Evolutionary conservation across 1,140 invertebrate species (phyloP), one percentile per base, ranked within the genome.

Genomic region (Venturia canescens): DNA sequence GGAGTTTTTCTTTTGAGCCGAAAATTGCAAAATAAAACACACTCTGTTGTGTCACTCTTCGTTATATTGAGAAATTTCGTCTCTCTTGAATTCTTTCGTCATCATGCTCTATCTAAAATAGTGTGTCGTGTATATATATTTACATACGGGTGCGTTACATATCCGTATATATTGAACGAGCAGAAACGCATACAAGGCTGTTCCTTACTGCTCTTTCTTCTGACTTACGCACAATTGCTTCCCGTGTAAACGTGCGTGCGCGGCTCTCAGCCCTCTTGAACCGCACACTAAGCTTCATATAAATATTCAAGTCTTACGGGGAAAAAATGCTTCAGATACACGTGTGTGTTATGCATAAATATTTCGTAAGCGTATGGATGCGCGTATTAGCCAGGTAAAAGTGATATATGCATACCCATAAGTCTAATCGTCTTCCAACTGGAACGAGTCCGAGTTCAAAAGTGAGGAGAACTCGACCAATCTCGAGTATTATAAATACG

Each of bases 91-190:
- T 71, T 71, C 34, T 53, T 26, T 53, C 13, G 5, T 31, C 34
- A 38, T 71, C 26, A 48, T 26, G 38, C 69, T 71, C 69, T 48
- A 21, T n/a, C 23, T 38, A 21, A 48, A 23, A 63, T 63, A 26
- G 3, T 48, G 71, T 74, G 53, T 74, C 71, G 29, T 48, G 71
- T 74, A 57, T 74, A 57, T 74, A 74, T 74, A 57, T 74, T 74
- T 74, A 74, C 71, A 74, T 74, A 74, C 48, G 71, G 71, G 71
- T 74, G 71, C 48, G 48, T 74, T 74, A 74, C 48, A 57, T 74
- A 57, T 21, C 23, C 48, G 27, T 74, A 13, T 74, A 13, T 18
- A 74, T 74, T 38, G 21, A 44, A 23, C 69, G 69, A 69, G 67
- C 29, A 29, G 67, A 63, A 23, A 63, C 27, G 27, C 29, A 38